Percentiles rank a stretch among this genome's conserved stretches.
Conservation (phyloP, 2,113 vertebrate species). For the Prunella fulvescens region DNA sequence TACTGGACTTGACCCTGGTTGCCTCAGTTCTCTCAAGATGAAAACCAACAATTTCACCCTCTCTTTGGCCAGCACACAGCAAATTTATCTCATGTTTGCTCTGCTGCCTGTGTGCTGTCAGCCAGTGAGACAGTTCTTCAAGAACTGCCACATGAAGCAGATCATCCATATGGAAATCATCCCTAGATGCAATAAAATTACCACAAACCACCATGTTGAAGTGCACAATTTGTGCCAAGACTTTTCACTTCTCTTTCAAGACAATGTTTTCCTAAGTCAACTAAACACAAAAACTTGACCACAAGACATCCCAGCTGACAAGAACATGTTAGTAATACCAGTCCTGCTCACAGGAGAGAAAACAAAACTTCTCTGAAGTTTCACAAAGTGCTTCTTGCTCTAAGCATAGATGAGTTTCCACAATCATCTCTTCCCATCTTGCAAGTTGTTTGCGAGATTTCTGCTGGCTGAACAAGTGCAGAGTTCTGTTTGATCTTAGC, state of each 20-base stretch:
- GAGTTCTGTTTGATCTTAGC: neutral
- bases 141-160: neutral
- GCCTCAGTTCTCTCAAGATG: neutral
- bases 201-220: neutral
- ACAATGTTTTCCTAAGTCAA: neutral
- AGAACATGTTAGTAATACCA: neutral
- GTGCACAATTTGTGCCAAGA: neutral
- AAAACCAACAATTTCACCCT: neutral
- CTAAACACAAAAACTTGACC: neutral
- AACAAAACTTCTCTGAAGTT: neutral
- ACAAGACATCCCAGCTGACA: neutral
- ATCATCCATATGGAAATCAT: neutral
- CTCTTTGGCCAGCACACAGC: neutral
- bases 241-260: neutral
- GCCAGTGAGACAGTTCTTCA: neutral
- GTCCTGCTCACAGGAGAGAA: neutral
- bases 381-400: neutral
- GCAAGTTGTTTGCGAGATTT: neutral
- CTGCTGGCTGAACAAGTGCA: neutral
- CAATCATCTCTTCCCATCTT: neutral
- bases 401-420: neutral
- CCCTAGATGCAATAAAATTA: neutral
- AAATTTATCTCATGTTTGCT: neutral
- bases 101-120: neutral
- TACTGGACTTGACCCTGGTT: neutral